Evolutionary conservation across 2,888 invertebrate species (phyloP), one percentile per base, ranked within the genome.

Genomic region (Diplazon laetatorius): DNA sequence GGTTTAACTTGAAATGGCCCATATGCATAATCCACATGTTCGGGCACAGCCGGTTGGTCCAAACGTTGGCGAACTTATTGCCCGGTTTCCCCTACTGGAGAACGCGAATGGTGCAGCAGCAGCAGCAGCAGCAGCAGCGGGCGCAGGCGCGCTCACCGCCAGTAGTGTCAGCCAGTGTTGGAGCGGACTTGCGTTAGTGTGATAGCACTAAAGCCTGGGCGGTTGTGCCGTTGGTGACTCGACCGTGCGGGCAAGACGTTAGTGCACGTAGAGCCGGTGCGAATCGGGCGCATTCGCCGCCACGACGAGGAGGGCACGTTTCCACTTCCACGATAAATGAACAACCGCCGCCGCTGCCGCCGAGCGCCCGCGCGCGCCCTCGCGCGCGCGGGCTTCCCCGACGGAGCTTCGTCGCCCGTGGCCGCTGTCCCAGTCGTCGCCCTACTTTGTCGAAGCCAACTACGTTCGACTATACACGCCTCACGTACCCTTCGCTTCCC

Each of bases 401-500:
- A 85, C 88, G 85, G 88, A 89, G 88, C 86, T 80, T 82, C 80
- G 82, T 87, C 88, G 89, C 88, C 88, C 88, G 89, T 89, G 86
- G 89, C 88, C 90, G 90, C 88, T 87, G 90, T 89, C 89, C 89
- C 90, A 91, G 91, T 91, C 89, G 88, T 89, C 90, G 89, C 89
- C 89, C 89, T 89, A 89, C 90, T 89, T 89, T 88, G 89, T 88
- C 87, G 83, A 89, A 89, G 89, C 89, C 85, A 88, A 88, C 88
- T 88, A n/a, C n/a, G n/a, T n/a, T 86, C 84, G 84, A 48, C 84
- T 84, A 85, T 82, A 86, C 84, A 84, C 87, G 60, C 77, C 52
- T 39, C 52, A 42, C 68, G 52, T 55, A 52, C 52, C 42, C 68
- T 9, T 74, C 70, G 59, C 30, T 6, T 30, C 30, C 30, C 30